Percentiles rank a stretch among this genome's conserved stretches.
Conservation (phyloP, 2,113 vertebrate species). For the Tiliqua scincoides region DNA sequence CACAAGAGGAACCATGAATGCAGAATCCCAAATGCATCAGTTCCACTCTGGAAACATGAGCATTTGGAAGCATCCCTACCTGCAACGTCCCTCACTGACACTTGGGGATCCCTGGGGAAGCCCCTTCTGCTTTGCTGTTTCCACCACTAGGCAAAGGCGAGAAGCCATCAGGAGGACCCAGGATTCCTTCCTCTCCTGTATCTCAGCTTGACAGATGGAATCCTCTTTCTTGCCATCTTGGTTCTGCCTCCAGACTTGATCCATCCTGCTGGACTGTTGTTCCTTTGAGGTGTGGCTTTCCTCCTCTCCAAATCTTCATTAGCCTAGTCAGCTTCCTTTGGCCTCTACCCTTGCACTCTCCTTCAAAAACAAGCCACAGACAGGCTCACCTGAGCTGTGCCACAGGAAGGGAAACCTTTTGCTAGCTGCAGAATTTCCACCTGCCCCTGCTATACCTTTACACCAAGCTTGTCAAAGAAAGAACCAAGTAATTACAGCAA, state of each 20-base stretch:
- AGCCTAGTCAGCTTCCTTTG: background rate
- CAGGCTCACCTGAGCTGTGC: background rate
- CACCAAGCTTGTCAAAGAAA: background rate
- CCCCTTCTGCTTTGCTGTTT: background rate
- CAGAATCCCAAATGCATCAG: too few relatives aligned
- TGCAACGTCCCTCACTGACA: background rate
- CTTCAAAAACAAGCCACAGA: fast-evolving
- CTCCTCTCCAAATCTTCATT: fast-evolving
- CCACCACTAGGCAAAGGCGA: too few relatives aligned
- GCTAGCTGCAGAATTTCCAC: background rate
- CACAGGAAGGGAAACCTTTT: background rate
- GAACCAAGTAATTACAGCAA: background rate
- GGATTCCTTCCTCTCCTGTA: background rate
- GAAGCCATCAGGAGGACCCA: too few relatives aligned
- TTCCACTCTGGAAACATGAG: too few relatives aligned
- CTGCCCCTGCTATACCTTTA: background rate
- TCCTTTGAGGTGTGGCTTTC: background rate
- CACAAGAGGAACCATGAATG: too few relatives aligned
- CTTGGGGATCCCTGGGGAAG: background rate
- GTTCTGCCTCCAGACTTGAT: background rate
- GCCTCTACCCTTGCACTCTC: too few relatives aligned
- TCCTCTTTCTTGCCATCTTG: background rate
- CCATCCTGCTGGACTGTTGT: background rate
- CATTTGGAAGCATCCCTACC: too few relatives aligned
- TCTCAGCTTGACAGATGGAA: fast-evolving